phyloP scores from a whole-genome alignment of 2,113 vertebrate species.

The Procavia capensis region DNA sequence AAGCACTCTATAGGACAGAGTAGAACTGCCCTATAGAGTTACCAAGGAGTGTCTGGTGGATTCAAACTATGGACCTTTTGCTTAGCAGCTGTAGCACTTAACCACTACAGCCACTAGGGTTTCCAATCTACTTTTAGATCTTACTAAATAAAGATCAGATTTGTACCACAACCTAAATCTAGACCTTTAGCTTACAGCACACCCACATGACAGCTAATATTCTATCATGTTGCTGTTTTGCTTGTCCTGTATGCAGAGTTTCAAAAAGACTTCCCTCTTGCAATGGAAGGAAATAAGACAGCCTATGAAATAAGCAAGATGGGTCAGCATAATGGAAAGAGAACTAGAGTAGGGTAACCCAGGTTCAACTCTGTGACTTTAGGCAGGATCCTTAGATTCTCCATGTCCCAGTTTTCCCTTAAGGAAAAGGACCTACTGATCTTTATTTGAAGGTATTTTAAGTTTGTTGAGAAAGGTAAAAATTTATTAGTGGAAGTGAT shows the following conservation, averaged over 20 bases:
- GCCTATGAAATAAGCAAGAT: neutral
- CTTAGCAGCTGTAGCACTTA: too few species aligned
- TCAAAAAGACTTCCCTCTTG: neutral
- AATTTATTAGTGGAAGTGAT: constrained; percentile 43
- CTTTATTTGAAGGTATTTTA: constrained; percentile 22
- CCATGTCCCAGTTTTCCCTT: constrained; percentile 52
- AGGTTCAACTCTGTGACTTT: neutral
- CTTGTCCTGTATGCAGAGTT: neutral
- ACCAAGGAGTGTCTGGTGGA: too few species aligned
- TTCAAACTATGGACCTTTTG: too few species aligned
- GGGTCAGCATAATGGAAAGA: neutral
- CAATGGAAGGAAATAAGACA: neutral
- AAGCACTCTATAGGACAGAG: too few species aligned
- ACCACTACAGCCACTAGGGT: too few species aligned
- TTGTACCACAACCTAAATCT: neutral
- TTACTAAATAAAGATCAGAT: constrained; percentile 7
- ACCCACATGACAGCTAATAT: neutral
- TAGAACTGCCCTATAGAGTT: too few species aligned
- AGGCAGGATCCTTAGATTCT: constrained; percentile 11
- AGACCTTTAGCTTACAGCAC: neutral
- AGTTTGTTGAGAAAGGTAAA: neutral
- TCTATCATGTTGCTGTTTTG: neutral
- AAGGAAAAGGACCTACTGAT: constrained; percentile 57
- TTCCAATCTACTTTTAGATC: neutral
- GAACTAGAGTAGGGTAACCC: neutral